phyloP scores from a whole-genome alignment of 53 echinoderm and acorn worm genomes.

The Echinometra lucunter region DNA sequence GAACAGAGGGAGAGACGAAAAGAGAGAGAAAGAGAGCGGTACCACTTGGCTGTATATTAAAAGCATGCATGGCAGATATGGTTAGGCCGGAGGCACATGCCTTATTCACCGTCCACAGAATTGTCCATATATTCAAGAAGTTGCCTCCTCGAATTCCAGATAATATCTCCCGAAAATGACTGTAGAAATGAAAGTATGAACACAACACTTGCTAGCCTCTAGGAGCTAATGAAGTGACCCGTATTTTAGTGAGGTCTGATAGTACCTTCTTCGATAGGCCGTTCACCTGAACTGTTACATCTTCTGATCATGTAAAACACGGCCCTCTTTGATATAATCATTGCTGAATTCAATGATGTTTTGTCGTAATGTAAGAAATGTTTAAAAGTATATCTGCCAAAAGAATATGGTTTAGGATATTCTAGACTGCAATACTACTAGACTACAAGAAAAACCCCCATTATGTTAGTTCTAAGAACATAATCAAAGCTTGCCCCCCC shows the following conservation, averaged over 20 bases:
- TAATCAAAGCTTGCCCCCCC: too few relatives aligned
- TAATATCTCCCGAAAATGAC: neutral
- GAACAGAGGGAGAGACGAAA: too few relatives aligned
- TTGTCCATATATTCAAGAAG: neutral
- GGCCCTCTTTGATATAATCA: neutral
- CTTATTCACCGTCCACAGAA: neutral
- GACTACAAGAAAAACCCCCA: too few relatives aligned
- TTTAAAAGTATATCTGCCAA: too few relatives aligned
- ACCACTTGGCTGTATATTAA: too few relatives aligned
- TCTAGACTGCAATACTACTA: too few relatives aligned
- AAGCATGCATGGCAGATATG: too few relatives aligned
- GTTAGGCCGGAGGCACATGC: neutral
- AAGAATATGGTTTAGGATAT: too few relatives aligned
- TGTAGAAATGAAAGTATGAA: neutral
- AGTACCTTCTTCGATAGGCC: neutral
- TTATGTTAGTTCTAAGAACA: too few relatives aligned
- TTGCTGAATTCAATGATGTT: neutral
- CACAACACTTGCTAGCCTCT: neutral
- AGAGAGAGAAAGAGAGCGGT: too few relatives aligned
- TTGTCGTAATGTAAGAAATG: neutral
- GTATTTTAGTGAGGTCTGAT: neutral
- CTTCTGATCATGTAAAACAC: neutral
- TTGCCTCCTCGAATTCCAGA: neutral
- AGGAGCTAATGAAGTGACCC: neutral
- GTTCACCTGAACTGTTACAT: neutral